phyloP scores from a whole-genome alignment of 2,888 invertebrate genomes.

The Imbricaverruca yamaguchii region DNA sequence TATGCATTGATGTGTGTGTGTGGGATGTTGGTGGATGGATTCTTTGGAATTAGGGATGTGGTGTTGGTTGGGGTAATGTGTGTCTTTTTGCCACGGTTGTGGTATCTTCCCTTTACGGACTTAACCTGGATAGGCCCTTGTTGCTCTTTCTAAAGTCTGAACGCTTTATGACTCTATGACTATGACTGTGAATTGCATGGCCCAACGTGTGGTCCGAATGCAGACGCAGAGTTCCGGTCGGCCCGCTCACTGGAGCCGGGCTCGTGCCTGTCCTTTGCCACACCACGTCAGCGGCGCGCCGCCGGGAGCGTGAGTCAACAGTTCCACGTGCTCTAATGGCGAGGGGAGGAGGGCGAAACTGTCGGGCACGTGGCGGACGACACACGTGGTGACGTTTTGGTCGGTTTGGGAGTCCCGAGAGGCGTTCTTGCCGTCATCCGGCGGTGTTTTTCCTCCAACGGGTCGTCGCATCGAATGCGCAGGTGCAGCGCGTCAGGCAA shows the following conservation, averaged over 20 bases:
- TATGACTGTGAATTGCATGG: too few species aligned
- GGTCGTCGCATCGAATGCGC: not conserved
- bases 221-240: not conserved
- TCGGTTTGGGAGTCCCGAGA: not conserved
- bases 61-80: too few species aligned
- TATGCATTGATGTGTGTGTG: too few species aligned
- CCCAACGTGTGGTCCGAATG: not conserved
- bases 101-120: too few species aligned
- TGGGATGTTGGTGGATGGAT: too few species aligned
- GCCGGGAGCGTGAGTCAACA: slow-evolving; percentile 4
- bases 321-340: not conserved
- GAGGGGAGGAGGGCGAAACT: not conserved
- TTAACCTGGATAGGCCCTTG: too few species aligned
- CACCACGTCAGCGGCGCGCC: not conserved
- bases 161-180: too few species aligned
- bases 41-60: too few species aligned
- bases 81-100: too few species aligned
- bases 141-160: too few species aligned
- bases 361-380: not conserved
- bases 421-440: too few species aligned
- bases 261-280: not conserved
- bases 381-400: not conserved
- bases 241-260: not conserved
- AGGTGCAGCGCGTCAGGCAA: not conserved
- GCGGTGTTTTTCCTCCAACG: too few species aligned